Base-by-base conservation (phyloP, 2,797 vertebrate species). In the Myripristis jacobus region DNA sequence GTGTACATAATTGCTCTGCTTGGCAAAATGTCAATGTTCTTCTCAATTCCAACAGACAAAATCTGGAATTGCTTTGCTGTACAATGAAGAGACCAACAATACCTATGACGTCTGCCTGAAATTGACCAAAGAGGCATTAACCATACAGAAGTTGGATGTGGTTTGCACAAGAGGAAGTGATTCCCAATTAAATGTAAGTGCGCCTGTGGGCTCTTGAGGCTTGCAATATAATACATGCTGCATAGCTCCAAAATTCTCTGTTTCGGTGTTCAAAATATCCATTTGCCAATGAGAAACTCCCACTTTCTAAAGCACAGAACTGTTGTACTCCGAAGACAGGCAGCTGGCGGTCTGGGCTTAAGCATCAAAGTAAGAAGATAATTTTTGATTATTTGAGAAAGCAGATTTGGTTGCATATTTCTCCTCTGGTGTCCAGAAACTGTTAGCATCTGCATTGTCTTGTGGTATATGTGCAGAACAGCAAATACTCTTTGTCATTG, bases 221-320 rank as follows among this genome's bases (percentile, higher is more conserved):
- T 52, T 18, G 18, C 72, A 64, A 69, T 82, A 43, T 71, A 34
- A 75, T 82, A 67, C 73, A 72, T 81, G 60, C 66, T 2, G 29
- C 69, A 71, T 70, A 54, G 70, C 59, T 66, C 24, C 62, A 74
- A 29, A 80, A 76, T 66, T 52, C 63, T 16, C 59, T 64, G 56
- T 81, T 58, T 83, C 73, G 79, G 51, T 79, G 65, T 83, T 84
- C 76, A 66, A 63, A 56, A 80, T 82, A 88, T 91, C 86, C 84
- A 80, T 91, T 93, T 94, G 91, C 93, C 92, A 93, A 92, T 90
- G 91, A 91, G 87, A 94, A 94, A 93, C 91, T 93, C 91, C 91
- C 90, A 92, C 94, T 95, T 96, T 96, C 95, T 98, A 97, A 97
- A 98, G 97, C 96, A 95, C 96, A 97, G 97, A 96, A 96, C 96